phyloP scores from a whole-genome alignment of 2,888 invertebrate genomes.

The Drosophila macrospina region DNA sequence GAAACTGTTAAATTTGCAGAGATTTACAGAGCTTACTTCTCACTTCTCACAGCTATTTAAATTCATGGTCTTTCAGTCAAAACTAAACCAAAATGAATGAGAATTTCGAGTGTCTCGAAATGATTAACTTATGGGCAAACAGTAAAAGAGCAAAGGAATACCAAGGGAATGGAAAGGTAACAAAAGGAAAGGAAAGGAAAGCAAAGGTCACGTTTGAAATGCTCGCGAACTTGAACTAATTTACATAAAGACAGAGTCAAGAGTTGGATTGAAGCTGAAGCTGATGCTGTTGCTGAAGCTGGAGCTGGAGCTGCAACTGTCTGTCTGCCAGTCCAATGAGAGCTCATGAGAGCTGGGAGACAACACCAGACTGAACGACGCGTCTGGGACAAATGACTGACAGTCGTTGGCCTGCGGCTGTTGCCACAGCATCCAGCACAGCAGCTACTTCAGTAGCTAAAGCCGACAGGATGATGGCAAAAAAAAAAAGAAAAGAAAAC shows the following conservation, averaged over 20 bases:
- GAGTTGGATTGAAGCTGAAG: slow-evolving; percentile 23
- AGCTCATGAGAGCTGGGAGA: slow-evolving; percentile 18
- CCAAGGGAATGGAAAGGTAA: slow-evolving; percentile 28
- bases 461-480: slow-evolving; percentile 71
- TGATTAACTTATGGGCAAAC: slow-evolving; percentile 36
- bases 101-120: slow-evolving; percentile 33
- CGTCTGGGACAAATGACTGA: slow-evolving; percentile 77
- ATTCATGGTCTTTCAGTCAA: slow-evolving; percentile 9
- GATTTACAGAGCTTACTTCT: not conserved
- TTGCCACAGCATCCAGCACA: slow-evolving; percentile 62
- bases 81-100: slow-evolving; percentile 23
- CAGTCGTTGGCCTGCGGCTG: slow-evolving; percentile 59
- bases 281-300: slow-evolving; percentile 10
- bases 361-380: slow-evolving; percentile 56
- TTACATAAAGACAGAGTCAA: slow-evolving; percentile 70
- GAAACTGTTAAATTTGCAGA: not conserved
- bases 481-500: slow-evolving; percentile 27
- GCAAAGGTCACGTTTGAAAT: slow-evolving; percentile 56
- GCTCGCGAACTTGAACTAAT: slow-evolving; percentile 73
- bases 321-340: slow-evolving; percentile 22
- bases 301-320: slow-evolving; percentile 3
- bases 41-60: not conserved
- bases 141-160: slow-evolving; percentile 5
- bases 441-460: slow-evolving; percentile 84
- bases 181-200: slow-evolving; percentile 13